Base-by-base conservation (phyloP, 2,113 vertebrate genomes). In the Poeciliopsis retropinna region DNA sequence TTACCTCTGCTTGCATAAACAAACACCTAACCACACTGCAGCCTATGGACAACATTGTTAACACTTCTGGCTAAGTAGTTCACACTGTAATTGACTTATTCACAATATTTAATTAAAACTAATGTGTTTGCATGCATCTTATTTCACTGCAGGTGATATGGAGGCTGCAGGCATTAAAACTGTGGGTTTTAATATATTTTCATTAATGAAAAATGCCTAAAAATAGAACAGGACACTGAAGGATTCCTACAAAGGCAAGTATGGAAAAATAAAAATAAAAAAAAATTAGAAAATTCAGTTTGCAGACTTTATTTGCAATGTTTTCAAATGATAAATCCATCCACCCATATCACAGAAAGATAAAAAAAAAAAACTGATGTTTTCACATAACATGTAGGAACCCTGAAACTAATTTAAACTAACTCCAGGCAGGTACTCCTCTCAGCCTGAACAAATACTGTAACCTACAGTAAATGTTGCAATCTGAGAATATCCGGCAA, bases 401-500 rank as follows among this genome's bases (percentile, higher is more conserved):
- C 9, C 19, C 25, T 57, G 19, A n/a, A 57, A 57, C 31, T 57
- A 67, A 61, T 64, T 47, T 57, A 70, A 65, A 22, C 17, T 3
- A 44, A 70, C 7, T 34, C 51, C 64, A 37, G 12, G n/a, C 70
- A 41, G 63, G 47, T 32, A 72, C 78, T 62, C 30, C 29, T 63
- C 11, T 63, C n/a, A 67, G 54, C 27, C 14, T 13, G n/a, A 27
- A n/a, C 72, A 80, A 72, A 81, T 63, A 73, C 28, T 66, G 39
- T 62, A 77, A 72, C 47, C 74, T 75, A 69, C 60, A 72, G 64
- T 66, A 78, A 83, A 86, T 64, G 81, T 64, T 73, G 70, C 72
- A 76, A 68, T 80, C 31, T 68, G 64, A 81, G 73, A 81, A 79
- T 73, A 81, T 82, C 74, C 75, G 60, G 25, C 67, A 41, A 73